Conservation (phyloP, 2,888 invertebrate genomes). For the Frankliniella intonsa region DNA sequence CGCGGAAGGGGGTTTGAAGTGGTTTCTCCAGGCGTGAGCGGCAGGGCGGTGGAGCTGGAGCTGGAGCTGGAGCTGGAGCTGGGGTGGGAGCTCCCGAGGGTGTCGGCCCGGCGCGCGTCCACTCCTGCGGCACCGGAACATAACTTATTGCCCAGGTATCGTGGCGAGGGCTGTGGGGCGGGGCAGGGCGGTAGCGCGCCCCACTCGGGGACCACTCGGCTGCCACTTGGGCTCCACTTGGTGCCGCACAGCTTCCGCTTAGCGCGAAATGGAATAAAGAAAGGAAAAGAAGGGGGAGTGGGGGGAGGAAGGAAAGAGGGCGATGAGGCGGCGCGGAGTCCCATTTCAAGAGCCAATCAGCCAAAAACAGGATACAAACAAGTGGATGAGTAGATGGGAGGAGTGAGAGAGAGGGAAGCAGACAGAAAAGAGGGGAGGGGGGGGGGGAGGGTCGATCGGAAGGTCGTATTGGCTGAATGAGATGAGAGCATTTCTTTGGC, state of each 20-base stretch:
- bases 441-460: not conserved
- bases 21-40: not conserved
- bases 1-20: too few relatives aligned
- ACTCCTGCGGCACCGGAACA: too few relatives aligned
- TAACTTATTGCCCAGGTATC: not conserved
- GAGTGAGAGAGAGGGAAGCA: not conserved
- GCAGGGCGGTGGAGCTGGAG: not conserved
- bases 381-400: not conserved
- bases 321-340: not conserved
- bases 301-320: too few relatives aligned
- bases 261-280: too few relatives aligned
- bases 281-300: too few relatives aligned
- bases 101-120: not conserved
- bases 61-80: not conserved
- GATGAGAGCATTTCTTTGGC: too few relatives aligned
- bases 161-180: not conserved
- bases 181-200: not conserved
- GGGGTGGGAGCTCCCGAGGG: not conserved
- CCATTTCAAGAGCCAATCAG: not conserved
- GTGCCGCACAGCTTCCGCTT: too few relatives aligned
- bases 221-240: not conserved
- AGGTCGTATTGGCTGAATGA: not conserved
- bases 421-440: not conserved
- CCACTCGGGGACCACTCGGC: not conserved
- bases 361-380: conserved; percentile 11